phyloP scores from a whole-genome alignment of 2,113 vertebrate species.

The Scomber colias region DNA sequence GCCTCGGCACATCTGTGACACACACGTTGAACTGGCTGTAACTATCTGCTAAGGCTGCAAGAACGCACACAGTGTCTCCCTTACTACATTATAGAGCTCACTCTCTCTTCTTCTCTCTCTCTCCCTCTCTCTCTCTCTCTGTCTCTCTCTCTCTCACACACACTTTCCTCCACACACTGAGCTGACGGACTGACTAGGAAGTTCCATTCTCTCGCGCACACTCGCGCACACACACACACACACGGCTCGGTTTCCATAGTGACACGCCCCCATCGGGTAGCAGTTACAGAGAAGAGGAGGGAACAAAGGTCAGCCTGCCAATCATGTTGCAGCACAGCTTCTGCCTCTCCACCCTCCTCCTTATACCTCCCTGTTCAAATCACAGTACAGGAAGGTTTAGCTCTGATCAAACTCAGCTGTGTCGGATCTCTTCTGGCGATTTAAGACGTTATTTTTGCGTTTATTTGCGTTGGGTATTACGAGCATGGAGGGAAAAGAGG shows the following conservation, averaged over 20 bases:
- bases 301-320: constrained; percentile 64
- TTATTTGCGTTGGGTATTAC: neutral
- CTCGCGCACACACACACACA: constrained; percentile 34
- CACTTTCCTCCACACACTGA: constrained; percentile 53
- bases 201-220: constrained; percentile 77
- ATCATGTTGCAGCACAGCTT: constrained; percentile 51
- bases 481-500: neutral
- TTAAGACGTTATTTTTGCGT: neutral
- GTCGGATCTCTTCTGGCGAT: neutral
- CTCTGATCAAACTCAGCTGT: constrained; percentile 1
- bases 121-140: constrained; percentile 33
- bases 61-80: neutral
- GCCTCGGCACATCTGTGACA: constrained; percentile 35
- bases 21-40: neutral
- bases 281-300: constrained; percentile 55
- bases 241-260: constrained; percentile 74
- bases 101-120: constrained; percentile 31
- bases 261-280: constrained; percentile 75
- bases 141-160: constrained; percentile 31
- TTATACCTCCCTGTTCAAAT: constrained; percentile 42
- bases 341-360: constrained; percentile 41
- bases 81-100: constrained; percentile 15
- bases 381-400: constrained; percentile 15
- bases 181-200: constrained; percentile 74
- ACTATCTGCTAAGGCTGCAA: constrained; percentile 15